Conservation (phyloP, 1,140 invertebrate species). For the Ditylenchus dipsaci region DNA sequence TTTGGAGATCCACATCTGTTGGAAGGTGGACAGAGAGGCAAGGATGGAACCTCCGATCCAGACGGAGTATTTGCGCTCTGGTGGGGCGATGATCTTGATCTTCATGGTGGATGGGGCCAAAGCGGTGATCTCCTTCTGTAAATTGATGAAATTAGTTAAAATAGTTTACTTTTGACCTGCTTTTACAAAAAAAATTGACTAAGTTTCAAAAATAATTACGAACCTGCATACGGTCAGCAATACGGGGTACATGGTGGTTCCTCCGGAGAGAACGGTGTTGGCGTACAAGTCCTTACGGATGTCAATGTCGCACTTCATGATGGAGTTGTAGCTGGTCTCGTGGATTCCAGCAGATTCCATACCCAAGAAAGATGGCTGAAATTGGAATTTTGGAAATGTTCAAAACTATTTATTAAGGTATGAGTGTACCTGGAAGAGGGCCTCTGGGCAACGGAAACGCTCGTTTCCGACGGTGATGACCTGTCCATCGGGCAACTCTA, state of each 20-base stretch:
- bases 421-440: constrained; percentile 81
- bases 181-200: too few species aligned
- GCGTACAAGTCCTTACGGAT: constrained; percentile 61
- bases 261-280: constrained; percentile 63
- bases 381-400: constrained; percentile 62
- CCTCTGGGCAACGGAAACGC: constrained; percentile 92
- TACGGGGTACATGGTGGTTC: constrained; percentile 64
- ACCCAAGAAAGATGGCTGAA: constrained; percentile 68
- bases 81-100: constrained; percentile 67
- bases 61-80: constrained; percentile 65
- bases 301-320: constrained; percentile 62
- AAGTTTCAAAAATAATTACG: too few species aligned
- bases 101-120: constrained; percentile 66
- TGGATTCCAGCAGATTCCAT: constrained; percentile 61
- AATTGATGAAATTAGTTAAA: too few species aligned
- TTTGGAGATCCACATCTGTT: constrained; percentile 79
- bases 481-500: constrained; percentile 61
- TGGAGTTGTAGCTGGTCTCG: constrained; percentile 60
- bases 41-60: constrained; percentile 67
- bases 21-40: constrained; percentile 67
- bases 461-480: constrained; percentile 85
- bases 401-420: not conserved
- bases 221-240: constrained; percentile 61
- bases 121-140: constrained; percentile 62
- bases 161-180: too few species aligned